Evolutionary conservation across 2,113 vertebrate species (phyloP).

Genomic region (Ciconia stormi): DNA sequence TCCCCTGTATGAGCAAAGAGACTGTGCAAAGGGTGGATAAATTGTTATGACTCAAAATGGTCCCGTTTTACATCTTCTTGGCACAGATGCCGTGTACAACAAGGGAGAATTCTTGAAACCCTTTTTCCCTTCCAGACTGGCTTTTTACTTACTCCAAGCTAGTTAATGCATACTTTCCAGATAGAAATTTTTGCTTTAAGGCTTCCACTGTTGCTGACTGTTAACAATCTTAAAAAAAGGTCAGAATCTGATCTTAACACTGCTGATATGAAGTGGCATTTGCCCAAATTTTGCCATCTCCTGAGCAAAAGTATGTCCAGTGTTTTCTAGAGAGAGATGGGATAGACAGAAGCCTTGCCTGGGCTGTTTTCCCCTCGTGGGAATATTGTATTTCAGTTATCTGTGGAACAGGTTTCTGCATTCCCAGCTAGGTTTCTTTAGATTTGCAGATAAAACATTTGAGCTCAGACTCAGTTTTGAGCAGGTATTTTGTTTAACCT

Average conservation of each 20-base stretch:
- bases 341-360: not conserved
- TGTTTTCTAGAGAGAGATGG: not conserved
- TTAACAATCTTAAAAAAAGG: conserved; percentile 39
- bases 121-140: not conserved
- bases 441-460: not conserved
- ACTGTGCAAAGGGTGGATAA: not conserved
- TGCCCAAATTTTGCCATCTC: conserved; percentile 39
- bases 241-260: conserved; percentile 23
- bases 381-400: not conserved
- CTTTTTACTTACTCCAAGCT: conserved; percentile 8
- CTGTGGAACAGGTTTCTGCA: conserved; percentile 2
- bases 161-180: conserved; percentile 16
- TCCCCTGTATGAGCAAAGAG: not conserved
- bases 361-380: not conserved
- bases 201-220: conserved; percentile 25
- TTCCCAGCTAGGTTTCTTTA: conserved; percentile 12
- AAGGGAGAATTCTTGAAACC: not conserved
- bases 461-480: not conserved
- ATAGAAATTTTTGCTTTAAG: conserved; percentile 8
- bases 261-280: conserved; percentile 46
- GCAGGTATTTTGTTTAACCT: not conserved
- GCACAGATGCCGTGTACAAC: not conserved
- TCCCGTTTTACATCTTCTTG: conserved; percentile 9
- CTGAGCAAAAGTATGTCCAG: conserved; percentile 36
- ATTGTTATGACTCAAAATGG: not conserved